These are phyloP conservation scores for Drosophila ogumai DNA, from an alignment of 1,140 invertebrate genomes.

Conservation along the genomic window DNA sequence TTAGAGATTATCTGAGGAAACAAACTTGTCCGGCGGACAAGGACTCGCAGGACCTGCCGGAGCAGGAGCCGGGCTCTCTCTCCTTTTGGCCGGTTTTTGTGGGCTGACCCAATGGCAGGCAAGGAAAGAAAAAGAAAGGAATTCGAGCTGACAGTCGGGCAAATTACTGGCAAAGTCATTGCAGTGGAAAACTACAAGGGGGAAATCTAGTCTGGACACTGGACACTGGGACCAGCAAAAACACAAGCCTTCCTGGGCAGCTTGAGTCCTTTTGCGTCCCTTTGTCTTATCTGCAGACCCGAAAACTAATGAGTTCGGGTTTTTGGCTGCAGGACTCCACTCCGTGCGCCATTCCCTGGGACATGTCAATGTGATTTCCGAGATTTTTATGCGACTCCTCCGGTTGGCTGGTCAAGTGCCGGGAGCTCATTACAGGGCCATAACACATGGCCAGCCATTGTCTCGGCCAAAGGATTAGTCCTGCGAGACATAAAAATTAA, in stretches of 20 bases:
- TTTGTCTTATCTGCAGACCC: constrained; percentile 70
- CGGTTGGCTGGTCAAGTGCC: constrained; percentile 39
- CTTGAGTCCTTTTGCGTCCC: constrained; percentile 9
- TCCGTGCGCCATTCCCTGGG: constrained; percentile 35
- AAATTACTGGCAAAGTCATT: constrained; percentile 81
- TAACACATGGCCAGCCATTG: constrained; percentile 69
- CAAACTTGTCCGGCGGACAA: constrained; percentile 70
- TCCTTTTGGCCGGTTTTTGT: constrained; percentile 42
- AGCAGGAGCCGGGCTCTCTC: constrained; percentile 1
- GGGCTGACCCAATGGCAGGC: constrained; percentile 73
- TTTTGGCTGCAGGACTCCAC: constrained; percentile 37
- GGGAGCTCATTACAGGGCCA: constrained; percentile 79
- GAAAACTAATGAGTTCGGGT: constrained; percentile 68
- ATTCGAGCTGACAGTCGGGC: constrained; percentile 80
- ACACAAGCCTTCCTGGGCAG: constrained; percentile 5
- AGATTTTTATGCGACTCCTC: constrained; percentile 69
- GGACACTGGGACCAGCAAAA: constrained; percentile 13
- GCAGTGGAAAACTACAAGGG: constrained; percentile 78
- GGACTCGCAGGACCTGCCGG: constrained; percentile 22
- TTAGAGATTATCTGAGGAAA: constrained; percentile 82
- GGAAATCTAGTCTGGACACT: constrained; percentile 46
- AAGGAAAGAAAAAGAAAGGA: constrained; percentile 63
- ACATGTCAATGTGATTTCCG: constrained; percentile 78
- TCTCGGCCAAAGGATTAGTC: constrained; percentile 62
- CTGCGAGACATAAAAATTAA: constrained; percentile 67